phyloP scores from a whole-genome alignment of 2,797 vertebrate species.

The Momotus momota region DNA sequence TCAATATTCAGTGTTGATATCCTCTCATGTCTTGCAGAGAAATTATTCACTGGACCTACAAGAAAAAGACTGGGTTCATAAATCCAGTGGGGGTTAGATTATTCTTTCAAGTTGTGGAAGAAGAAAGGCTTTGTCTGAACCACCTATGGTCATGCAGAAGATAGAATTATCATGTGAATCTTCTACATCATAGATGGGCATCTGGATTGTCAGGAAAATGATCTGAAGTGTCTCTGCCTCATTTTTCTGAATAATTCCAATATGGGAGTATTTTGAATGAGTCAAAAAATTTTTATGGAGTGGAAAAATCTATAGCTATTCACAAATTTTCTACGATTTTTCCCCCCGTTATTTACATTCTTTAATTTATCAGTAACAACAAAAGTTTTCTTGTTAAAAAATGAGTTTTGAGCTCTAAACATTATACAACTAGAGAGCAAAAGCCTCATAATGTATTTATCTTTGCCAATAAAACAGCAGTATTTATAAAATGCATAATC shows the following conservation, averaged over 20 bases:
- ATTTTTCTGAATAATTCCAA: neutral
- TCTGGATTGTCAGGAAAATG: neutral
- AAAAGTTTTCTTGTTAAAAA: neutral
- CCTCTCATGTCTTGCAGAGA: neutral
- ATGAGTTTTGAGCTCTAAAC: neutral
- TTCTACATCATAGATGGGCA: neutral
- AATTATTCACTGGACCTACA: neutral
- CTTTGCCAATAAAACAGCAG: neutral
- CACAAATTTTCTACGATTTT: neutral
- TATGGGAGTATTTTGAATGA: neutral
- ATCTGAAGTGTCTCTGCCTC: neutral
- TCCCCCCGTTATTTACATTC: fast-evolving
- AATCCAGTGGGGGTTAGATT: neutral
- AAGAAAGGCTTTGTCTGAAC: neutral
- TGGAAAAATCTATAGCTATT: neutral
- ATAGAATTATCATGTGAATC: neutral
- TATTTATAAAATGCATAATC: neutral
- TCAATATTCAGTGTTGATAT: neutral
- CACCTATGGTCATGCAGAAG: fast-evolving
- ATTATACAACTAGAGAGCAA: neutral
- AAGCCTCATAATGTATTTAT: neutral
- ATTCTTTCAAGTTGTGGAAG: neutral
- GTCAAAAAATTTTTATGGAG: neutral
- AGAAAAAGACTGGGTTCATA: neutral
- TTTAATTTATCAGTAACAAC: fast-evolving